These are phyloP conservation scores for Carettochelys insculpta DNA, from an alignment of 2,113 vertebrate genomes.

Conservation along the genomic window DNA sequence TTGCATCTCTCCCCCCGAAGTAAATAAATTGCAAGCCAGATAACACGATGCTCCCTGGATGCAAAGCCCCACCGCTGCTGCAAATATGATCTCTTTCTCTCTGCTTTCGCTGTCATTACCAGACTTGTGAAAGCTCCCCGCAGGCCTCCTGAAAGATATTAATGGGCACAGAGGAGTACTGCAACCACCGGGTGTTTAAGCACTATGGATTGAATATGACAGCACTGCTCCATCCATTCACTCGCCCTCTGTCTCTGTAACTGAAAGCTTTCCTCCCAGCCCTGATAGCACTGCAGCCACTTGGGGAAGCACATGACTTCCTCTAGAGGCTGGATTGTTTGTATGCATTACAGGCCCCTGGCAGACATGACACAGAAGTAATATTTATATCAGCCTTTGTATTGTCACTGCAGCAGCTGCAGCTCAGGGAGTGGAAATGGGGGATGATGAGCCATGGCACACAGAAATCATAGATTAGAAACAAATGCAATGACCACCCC, in stretches of 20 bases:
- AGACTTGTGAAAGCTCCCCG: not conserved
- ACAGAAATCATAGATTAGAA: not conserved
- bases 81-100: not conserved
- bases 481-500: not conserved
- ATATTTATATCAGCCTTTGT: constrained; percentile 47
- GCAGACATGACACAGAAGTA: constrained; percentile 31
- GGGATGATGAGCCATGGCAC: not conserved
- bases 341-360: constrained; percentile 44
- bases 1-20: constrained; percentile 25
- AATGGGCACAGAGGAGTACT: rapidly evolving
- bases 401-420: not conserved
- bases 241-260: not conserved
- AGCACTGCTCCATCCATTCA: rapidly evolving
- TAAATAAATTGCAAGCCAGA: constrained; percentile 35
- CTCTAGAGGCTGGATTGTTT: constrained; percentile 24
- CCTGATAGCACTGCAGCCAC: constrained; percentile 33
- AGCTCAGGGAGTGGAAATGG: constrained; percentile 33
- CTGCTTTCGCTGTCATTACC: rapidly evolving
- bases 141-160: not conserved
- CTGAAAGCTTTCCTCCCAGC: constrained; percentile 41
- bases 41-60: not conserved
- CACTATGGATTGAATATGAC: rapidly evolving
- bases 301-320: constrained; percentile 48
- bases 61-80: rapidly evolving
- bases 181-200: not conserved